Evolutionary conservation across 2,888 invertebrate genomes (phyloP), one percentile per base, ranked within the genome.

Genomic region (Heliconius ethilla): DNA sequence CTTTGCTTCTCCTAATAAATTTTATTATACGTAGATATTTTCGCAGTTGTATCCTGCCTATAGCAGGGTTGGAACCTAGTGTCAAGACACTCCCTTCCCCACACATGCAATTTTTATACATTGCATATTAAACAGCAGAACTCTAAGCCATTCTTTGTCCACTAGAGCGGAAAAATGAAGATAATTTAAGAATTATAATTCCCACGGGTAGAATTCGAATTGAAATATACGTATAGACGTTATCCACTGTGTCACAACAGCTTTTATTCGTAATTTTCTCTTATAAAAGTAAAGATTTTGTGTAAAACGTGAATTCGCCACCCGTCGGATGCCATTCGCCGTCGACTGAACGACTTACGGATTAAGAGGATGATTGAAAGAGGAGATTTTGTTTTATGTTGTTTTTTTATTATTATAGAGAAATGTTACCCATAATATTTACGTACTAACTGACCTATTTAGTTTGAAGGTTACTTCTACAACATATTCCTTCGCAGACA

Each of bases 301-400:
- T 55, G 33, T 55, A 72, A n/a, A 55, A 70, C 29, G 29, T n/a
- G 22, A n/a, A 18, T 29, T 11, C 59, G 25, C n/a, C 7, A 37
- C 6, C 55, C 33, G 29, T 18, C 55, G 18, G 7, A 18, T 27
- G 25, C 63, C 37, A 9, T 18, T n/a, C 62, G 63, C 37, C 25
- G 18, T 7, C 18, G 22, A 37, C 6, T 73, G 18, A 62, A 62
- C 33, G 63, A 74, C 40, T 40, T 18, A 25, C 63, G 25, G 27
- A 63, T 40, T 37, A 62, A 18, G 63, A 62, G n/a, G 11, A 37
- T 40, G 25, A 51, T 59, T 40, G 18, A 25, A 40, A 40, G 10
- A 40, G 18, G 11, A 25, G 62, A 63, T 63, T 40, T 63, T 37
- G 63, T 74, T 74, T 63, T 40, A 63, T 74, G 27, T 73, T 73